Conservation (phyloP, 2,113 vertebrate genomes). For the Rhinolophus ferrumequinum region DNA sequence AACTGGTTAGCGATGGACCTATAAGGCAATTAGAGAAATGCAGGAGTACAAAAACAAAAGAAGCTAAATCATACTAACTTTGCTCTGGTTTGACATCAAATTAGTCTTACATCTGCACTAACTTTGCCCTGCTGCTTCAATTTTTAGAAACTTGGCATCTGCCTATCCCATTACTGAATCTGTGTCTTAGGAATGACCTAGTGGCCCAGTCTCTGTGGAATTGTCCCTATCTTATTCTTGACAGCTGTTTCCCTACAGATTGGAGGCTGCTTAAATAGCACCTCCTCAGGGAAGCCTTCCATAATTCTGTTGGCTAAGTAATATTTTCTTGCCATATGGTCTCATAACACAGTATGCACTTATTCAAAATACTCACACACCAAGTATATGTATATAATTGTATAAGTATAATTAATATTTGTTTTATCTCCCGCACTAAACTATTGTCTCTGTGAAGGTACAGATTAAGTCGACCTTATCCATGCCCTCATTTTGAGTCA, state of each 20-base stretch:
- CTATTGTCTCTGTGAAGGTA: neutral
- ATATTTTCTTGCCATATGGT: constrained; percentile 50
- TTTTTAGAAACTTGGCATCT: constrained; percentile 30
- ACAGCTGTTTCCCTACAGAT: neutral
- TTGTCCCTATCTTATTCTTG: neutral
- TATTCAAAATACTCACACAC: neutral
- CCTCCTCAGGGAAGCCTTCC: constrained; percentile 26
- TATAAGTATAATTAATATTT: neutral
- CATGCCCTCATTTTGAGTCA: neutral
- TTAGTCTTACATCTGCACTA: neutral
- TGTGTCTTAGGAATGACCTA: constrained; percentile 35
- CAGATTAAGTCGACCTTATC: neutral
- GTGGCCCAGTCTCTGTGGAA: neutral
- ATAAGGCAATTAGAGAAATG: neutral
- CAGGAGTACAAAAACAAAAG: neutral
- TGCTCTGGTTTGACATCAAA: neutral
- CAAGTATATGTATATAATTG: neutral
- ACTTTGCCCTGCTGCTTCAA: neutral
- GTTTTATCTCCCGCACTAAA: neutral
- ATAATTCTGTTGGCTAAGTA: constrained; percentile 18
- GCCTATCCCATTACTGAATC: neutral
- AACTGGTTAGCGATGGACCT: neutral
- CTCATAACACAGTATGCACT: neutral
- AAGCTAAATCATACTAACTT: neutral
- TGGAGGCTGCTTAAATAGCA: constrained; percentile 24